Evolutionary conservation across 2,888 invertebrate genomes (phyloP), one percentile per base, ranked within the genome.

Genomic region (Trypoxylon attenuatum): DNA sequence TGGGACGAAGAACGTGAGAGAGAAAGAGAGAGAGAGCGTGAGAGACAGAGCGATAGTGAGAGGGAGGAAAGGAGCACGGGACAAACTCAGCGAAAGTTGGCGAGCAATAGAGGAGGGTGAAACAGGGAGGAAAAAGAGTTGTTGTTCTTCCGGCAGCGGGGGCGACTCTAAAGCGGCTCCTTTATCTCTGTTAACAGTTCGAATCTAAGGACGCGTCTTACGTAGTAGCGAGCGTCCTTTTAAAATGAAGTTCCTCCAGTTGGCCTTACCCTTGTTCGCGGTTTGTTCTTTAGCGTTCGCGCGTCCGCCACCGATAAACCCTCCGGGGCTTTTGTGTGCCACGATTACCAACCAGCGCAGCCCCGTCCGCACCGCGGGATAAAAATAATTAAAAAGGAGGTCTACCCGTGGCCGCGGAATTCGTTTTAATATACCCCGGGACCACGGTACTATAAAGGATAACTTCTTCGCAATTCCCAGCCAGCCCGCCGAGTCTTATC

Each of bases 121-220:
- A 25, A 6, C 22, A 0, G 19, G 23, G 25, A 16, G 33, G 47
- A 39, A 42, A 43, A 42, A 46, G 49, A 57, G 55, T 33, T 62
- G 72, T 73, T 72, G 58, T 63, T 65, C 54, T 38, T 67, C 59
- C 57, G 64, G 55, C n/a, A n/a, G n/a, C 39, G 54, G 56, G 59
- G 54, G 51, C 57, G 66, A 69, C 66, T 69, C 64, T 67, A 74
- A 74, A 71, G 52, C 55, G 55, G 47, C 45, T 71, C 65, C 65
- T 73, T 73, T 73, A 71, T 73, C 73, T 68, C 64, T 61, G 66
- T 69, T 74, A 74, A 74, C 69, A 49, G 71, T 53, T 61, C 43
- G 58, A 52, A 73, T 67, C 67, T 53, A 22, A 56, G 21, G 53
- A 51, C 53, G 54, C 50, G 43, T 46, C 21, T 39, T 46, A 54